These are phyloP conservation scores for Notechis scutatus DNA, from an alignment of 2,113 vertebrate species.

Conservation along the genomic window DNA sequence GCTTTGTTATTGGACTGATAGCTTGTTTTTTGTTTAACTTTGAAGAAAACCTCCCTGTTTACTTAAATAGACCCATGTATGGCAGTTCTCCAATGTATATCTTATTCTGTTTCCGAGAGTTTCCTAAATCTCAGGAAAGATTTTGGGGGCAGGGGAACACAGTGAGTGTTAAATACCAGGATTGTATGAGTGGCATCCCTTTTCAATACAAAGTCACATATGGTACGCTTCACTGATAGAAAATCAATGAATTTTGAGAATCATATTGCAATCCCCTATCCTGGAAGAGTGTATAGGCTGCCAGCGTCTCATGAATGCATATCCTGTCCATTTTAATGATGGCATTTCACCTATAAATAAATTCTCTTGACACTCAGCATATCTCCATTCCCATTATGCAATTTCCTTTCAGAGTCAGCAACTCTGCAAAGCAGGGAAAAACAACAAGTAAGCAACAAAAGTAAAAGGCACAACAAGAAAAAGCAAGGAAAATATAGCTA, in stretches of 20 bases:
- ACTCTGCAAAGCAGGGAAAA: background rate
- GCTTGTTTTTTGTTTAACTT: background rate
- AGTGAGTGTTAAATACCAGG: background rate
- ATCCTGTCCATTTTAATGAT: background rate
- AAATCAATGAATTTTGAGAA: background rate
- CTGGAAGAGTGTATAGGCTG: background rate
- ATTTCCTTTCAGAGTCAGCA: background rate
- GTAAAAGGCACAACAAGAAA: background rate
- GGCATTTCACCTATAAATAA: background rate
- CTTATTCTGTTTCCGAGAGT: background rate
- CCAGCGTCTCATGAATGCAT: background rate
- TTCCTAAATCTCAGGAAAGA: background rate
- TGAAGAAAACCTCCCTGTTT: background rate
- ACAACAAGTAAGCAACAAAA: background rate
- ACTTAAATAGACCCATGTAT: background rate
- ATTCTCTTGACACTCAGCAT: background rate
- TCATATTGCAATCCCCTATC: background rate
- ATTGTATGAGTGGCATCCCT: background rate
- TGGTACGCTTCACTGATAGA: background rate
- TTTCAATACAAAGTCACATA: background rate
- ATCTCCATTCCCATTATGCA: background rate
- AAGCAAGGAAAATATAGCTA: background rate
- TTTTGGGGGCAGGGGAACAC: background rate
- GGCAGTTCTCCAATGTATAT: background rate
- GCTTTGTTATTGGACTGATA: background rate